Evolutionary conservation across 1,140 invertebrate genomes (phyloP), one percentile per base, ranked within the genome.

Genomic region (Heliconius melpomene): DNA sequence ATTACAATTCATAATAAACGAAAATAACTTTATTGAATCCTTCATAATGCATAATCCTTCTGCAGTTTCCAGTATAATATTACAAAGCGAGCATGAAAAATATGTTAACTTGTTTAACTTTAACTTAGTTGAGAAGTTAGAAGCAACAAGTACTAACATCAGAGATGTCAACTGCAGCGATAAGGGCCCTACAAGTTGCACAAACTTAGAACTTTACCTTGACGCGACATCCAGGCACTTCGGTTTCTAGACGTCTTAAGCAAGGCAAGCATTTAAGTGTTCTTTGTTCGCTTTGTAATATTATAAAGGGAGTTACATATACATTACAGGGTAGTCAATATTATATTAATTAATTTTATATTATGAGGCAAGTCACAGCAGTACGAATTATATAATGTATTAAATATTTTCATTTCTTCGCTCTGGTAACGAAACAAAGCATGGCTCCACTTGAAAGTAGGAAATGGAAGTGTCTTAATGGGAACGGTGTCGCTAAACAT

Each of bases 131-230:
- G 11, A 66, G 23, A 16, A 72, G 32, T 72, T 38, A 72, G 18
- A 72, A 36, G 71, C 32, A 72, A 72, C 71, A 72, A 72, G 71
- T 72, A n/a, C 71, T 38, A 72, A 72, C 71, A 38, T 72, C 71
- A 38, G 32, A 38, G 36, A 72, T 72, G 36, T 72, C 8, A 72
- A 72, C 71, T 38, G 71, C 32, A 72, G 16, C 32, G 71, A 72
- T 40, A 72, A 72, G 71, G 20, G 36, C 71, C 71, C 71, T 38
- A 72, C 71, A 40, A 72, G 16, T 72, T 38, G 29, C 32, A 40
- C 71, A 72, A 72, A 40, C 32, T 72, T 1, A n/a, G 71, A 72
- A 72, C 71, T 72, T 72, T 72, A 72, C 71, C 71, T 72, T 40
- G 26, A 66, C 29, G 71, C 71, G 36, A 72, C 71, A 72, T 40